A percentile compares a stretch with the other conserved stretches of the same genome.
These are phyloP conservation scores for Nannobrachium achirus DNA, from an alignment of 2,113 vertebrate species.

Conservation along the genomic window DNA sequence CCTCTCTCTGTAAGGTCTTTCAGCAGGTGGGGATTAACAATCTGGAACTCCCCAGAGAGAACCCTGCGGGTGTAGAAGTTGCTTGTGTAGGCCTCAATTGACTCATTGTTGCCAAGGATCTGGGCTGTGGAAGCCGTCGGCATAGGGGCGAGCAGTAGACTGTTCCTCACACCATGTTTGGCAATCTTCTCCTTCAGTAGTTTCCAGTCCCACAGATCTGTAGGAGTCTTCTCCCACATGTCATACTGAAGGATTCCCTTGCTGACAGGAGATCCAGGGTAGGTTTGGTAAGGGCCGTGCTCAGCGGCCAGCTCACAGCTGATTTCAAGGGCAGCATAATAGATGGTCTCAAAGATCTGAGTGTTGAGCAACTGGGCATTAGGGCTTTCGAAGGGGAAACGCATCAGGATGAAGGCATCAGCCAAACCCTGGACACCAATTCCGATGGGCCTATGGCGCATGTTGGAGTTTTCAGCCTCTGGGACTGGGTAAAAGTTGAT, in stretches of 20 bases:
- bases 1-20: slow-evolving; percentile 95
- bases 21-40: slow-evolving; percentile 95
- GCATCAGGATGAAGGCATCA: slow-evolving; percentile 95
- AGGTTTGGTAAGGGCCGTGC: slow-evolving; percentile 88
- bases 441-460: slow-evolving; percentile 91
- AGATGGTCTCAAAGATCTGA: slow-evolving; percentile 98
- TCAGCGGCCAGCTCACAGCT: slow-evolving; percentile 90
- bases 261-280: slow-evolving; percentile 92
- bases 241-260: slow-evolving; percentile 95
- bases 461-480: slow-evolving; percentile 91
- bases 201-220: slow-evolving; percentile 91
- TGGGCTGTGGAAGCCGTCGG: slow-evolving; percentile 97
- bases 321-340: slow-evolving; percentile 91
- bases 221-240: slow-evolving; percentile 94
- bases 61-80: slow-evolving; percentile 98
- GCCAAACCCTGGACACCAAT: slow-evolving; percentile 97
- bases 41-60: slow-evolving; percentile 97
- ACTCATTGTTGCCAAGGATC: slow-evolving; percentile 98
- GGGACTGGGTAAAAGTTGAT: slow-evolving; percentile 94
- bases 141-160: slow-evolving; percentile 95
- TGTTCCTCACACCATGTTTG: slow-evolving; percentile 92
- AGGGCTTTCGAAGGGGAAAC: slow-evolving; percentile 90
- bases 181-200: slow-evolving; percentile 92
- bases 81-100: slow-evolving; percentile 97
- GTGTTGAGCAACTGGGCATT: slow-evolving; percentile 91